Evolutionary conservation across 1,140 invertebrate species (phyloP), one percentile per base, ranked within the genome.

Genomic region (Araneus ventricosus): DNA sequence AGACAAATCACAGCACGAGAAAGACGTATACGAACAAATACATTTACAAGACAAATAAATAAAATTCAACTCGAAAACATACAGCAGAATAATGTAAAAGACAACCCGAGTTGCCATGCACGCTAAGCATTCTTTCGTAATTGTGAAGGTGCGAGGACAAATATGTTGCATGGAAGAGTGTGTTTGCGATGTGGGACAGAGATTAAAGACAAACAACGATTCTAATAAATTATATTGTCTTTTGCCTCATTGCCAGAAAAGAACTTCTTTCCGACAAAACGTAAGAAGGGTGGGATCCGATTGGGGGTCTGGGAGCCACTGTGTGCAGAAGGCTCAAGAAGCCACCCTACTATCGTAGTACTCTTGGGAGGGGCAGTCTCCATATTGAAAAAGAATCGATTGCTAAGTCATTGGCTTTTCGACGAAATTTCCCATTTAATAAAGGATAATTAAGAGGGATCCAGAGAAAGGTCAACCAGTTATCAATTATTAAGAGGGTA

Each of bases 141-240:
- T 91, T 91, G 90, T 30, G 52, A 10, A 63, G 79, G 52, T 85
- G 90, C 24, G 39, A 84, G 80, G 75, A 63, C 90, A 91, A 91
- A 91, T 91, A 91, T 91, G 90, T 91, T 85, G 45, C 88, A 82
- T 20, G 39, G 67, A 79, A 79, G 27, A 79, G 27, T 59, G 89
- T 82, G 90, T 91, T 91, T 91, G 90, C 90, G 34, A 57, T 85
- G 80, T 59, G 80, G 80, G 80, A 85, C 90, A 91, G 90, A 91
- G 90, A 91, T 91, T 91, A 91, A 91, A 91, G 90, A 70, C 80
- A 91, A 91, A 91, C 90, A 91, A 84, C 90, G 41, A 91, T 91
- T 91, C 90, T 91, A 91, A 91, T 91, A 91, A 91, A 91, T 91
- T 91, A 85, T 91, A 91, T 91, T 91, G 90, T 91, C 90, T 85